Evolutionary conservation across 2,888 invertebrate genomes (phyloP).

Genomic region (Ichneumoninae sp.): DNA sequence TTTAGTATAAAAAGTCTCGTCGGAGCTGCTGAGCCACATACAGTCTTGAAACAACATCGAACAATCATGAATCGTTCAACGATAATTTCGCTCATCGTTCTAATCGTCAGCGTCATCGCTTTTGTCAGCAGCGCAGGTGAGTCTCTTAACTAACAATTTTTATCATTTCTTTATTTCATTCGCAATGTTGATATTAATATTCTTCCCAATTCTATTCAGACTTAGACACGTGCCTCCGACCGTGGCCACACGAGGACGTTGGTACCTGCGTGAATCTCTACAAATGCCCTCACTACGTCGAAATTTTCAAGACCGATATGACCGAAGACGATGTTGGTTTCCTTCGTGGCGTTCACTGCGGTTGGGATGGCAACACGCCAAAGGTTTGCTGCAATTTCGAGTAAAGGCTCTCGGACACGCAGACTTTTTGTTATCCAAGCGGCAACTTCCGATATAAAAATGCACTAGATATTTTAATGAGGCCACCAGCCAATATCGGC

Average conservation of each 20-base stretch:
- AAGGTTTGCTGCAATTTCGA: background rate
- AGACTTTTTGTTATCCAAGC: background rate
- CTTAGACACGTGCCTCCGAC: too few species aligned
- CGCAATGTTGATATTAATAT: background rate
- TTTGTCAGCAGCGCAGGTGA: background rate
- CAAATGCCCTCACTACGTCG: background rate
- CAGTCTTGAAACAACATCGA: background rate
- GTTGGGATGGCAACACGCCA: background rate
- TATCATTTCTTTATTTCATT: background rate
- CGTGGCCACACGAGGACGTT: too few species aligned
- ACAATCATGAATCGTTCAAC: background rate
- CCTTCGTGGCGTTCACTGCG: background rate
- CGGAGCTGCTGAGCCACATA: background rate
- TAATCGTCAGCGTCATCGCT: background rate
- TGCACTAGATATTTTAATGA: background rate
- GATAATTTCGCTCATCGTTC: background rate
- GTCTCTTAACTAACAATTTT: background rate
- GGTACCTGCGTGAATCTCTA: background rate
- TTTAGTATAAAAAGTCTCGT: background rate
- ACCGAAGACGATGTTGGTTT: background rate
- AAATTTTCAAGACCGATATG: background rate
- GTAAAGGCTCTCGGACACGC: background rate
- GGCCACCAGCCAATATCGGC: background rate
- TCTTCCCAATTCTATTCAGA: background rate
- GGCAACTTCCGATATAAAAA: background rate